phyloP scores from a whole-genome alignment of 1,140 invertebrate genomes.

The Propsilocerus akamusi region DNA sequence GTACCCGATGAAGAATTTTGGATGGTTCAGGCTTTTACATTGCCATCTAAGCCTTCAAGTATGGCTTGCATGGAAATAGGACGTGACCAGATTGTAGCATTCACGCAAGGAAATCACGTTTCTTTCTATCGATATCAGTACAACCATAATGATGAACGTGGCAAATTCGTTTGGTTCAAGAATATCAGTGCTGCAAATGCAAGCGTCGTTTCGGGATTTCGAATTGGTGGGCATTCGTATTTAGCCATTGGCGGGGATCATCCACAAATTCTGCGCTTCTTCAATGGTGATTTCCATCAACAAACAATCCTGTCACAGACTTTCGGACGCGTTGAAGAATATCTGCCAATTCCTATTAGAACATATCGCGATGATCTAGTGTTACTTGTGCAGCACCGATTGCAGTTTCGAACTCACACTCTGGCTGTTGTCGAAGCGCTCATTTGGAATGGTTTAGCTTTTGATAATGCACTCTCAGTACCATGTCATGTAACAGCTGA shows the following conservation, averaged over 20 bases:
- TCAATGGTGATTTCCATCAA: slow-evolving; percentile 15
- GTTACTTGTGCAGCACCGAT: slow-evolving; percentile 27
- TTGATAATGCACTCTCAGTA: slow-evolving; percentile 25
- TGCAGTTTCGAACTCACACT: slow-evolving; percentile 23
- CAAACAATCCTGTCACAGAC: slow-evolving; percentile 20
- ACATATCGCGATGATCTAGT: slow-evolving; percentile 29
- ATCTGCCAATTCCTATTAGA: slow-evolving; percentile 24
- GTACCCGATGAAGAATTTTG: slow-evolving; percentile 14
- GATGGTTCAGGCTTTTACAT: slow-evolving; percentile 15
- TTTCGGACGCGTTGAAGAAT: slow-evolving; percentile 21
- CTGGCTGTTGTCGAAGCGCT: slow-evolving; percentile 26
- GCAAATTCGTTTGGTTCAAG: slow-evolving; percentile 11
- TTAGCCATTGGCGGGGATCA: slow-evolving; percentile 23
- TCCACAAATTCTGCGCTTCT: slow-evolving; percentile 23
- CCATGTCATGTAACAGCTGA: slow-evolving; percentile 21
- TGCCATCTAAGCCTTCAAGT: slow-evolving; percentile 10
- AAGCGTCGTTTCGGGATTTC: slow-evolving; percentile 15
- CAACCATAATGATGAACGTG: slow-evolving; percentile 1
- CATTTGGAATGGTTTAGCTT: slow-evolving; percentile 27
- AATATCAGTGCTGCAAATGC: slow-evolving; percentile 11
- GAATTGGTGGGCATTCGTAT: slow-evolving; percentile 25
- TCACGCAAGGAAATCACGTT: slow-evolving; percentile 14
- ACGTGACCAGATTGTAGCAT: slow-evolving; percentile 14
- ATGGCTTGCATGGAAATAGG: slow-evolving; percentile 15
- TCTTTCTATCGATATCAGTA: slow-evolving; percentile 12